Evolutionary conservation across 2,113 vertebrate species (phyloP).

Genomic region (Bambusicola thoracicus): DNA sequence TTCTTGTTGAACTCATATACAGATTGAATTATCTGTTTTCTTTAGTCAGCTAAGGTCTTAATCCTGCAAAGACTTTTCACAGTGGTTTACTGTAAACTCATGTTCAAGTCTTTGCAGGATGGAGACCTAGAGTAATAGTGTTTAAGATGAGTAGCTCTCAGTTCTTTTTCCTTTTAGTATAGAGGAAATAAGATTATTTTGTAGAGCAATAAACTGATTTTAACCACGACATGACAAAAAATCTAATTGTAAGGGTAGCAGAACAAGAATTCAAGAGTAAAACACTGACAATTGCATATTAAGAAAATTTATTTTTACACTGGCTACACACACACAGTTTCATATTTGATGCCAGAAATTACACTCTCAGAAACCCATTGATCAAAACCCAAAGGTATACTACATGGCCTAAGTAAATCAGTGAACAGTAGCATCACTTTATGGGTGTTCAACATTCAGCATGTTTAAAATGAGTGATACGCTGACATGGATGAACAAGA

Average conservation of each 20-base stretch:
- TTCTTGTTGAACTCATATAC: not conserved
- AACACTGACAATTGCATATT: not conserved
- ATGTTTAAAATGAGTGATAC: not conserved
- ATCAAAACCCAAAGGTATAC: not conserved
- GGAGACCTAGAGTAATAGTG: not conserved
- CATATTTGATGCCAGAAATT: not conserved
- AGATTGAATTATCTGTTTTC: not conserved
- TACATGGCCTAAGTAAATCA: not conserved
- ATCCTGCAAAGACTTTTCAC: slow-evolving; percentile 41
- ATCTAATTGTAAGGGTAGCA: not conserved
- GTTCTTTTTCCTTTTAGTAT: not conserved
- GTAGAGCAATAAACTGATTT: not conserved
- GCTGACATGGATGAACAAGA: not conserved
- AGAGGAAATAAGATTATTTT: not conserved
- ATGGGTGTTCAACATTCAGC: not conserved
- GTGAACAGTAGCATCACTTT: not conserved
- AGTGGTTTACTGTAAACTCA: not conserved
- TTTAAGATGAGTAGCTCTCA: not conserved
- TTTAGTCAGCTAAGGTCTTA: slow-evolving; percentile 7
- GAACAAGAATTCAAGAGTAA: not conserved
- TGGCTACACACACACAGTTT: not conserved
- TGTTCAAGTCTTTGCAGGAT: slow-evolving; percentile 6
- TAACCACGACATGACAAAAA: not conserved
- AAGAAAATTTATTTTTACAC: not conserved
- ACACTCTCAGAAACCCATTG: not conserved